A percentile compares a stretch with the other conserved stretches of the same genome.
These are phyloP conservation scores for Valencia hispanica DNA, from an alignment of 2,797 vertebrate species.

Conservation along the genomic window DNA sequence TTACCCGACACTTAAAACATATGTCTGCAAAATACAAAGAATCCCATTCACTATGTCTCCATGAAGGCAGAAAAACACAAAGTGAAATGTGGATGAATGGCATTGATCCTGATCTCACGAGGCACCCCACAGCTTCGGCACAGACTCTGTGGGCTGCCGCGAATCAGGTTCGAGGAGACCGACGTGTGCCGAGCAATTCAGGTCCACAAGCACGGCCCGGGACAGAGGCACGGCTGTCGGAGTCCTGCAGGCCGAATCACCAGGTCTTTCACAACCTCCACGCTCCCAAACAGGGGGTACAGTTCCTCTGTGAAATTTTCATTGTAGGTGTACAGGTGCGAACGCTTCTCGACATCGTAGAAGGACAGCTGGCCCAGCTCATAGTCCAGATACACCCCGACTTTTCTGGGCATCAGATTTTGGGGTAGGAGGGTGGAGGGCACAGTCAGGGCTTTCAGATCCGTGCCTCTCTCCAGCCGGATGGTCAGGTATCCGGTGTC, in stretches of 20 bases:
- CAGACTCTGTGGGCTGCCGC: constrained; percentile 16
- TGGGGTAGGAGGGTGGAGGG: constrained; percentile 66
- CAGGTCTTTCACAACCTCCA: constrained; percentile 81
- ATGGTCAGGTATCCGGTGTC: constrained; percentile 80
- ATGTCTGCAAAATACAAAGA: constrained; percentile 38
- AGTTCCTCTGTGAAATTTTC: constrained; percentile 79
- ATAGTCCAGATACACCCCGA: constrained; percentile 83
- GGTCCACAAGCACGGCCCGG: constrained; percentile 80
- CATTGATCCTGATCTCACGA: constrained; percentile 14
- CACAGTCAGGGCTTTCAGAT: constrained; percentile 80
- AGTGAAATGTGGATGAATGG: constrained; percentile 21
- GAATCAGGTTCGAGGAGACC: constrained; percentile 7
- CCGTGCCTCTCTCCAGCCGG: constrained; percentile 78
- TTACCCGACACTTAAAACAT: constrained; percentile 16
- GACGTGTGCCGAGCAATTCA: constrained; percentile 44
- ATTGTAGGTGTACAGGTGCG: constrained; percentile 82
- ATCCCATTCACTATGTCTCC: constrained; percentile 26
- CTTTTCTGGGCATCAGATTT: constrained; percentile 60
- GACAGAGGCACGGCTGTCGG: constrained; percentile 77
- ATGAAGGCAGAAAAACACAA: constrained; percentile 51
- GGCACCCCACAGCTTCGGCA: constrained; percentile 21
- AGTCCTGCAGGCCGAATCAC: constrained; percentile 66
- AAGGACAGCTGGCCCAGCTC: constrained; percentile 84
- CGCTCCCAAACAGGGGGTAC: constrained; percentile 80
- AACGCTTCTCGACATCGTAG: constrained; percentile 79